Percentiles rank a stretch among this genome's conserved stretches.
phyloP scores from a whole-genome alignment of 2,797 vertebrate species.

The Valencia hispanica region DNA sequence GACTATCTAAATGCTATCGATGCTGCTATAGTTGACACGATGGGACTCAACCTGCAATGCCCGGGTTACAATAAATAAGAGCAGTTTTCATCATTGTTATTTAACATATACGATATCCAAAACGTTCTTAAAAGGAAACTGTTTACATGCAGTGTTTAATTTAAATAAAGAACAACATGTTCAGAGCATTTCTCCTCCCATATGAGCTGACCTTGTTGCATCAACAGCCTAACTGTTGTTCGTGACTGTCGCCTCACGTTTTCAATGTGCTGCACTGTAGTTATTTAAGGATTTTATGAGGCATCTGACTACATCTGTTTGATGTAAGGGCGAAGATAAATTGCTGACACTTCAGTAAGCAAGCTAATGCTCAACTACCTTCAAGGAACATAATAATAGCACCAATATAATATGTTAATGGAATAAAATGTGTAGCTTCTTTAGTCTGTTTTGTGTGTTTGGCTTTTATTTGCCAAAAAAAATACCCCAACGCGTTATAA shows the following conservation, averaged over 20 bases:
- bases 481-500: not conserved
- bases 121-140: not conserved
- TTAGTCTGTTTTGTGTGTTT: not conserved
- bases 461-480: not conserved
- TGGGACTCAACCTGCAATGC: constrained; percentile 33
- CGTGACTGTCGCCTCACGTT: constrained; percentile 10
- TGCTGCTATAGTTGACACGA: constrained; percentile 49
- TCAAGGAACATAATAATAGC: not conserved
- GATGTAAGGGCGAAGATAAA: not conserved
- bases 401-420: not conserved
- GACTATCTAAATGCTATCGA: not conserved
- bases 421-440: not conserved
- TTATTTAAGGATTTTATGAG: not conserved
- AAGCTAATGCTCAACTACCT: constrained; percentile 9
- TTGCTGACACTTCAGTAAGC: not conserved
- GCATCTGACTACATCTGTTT: not conserved
- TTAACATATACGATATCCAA: too few species aligned
- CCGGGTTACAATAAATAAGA: constrained; percentile 2
- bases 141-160: not conserved
- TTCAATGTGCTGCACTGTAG: not conserved
- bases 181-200: not conserved
- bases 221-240: constrained; percentile 22
- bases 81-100: too few species aligned
- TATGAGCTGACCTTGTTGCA: constrained; percentile 38
- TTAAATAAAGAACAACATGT: not conserved